phyloP scores from a whole-genome alignment of 2,113 vertebrate species.

The Genyomyrus donnyi region DNA sequence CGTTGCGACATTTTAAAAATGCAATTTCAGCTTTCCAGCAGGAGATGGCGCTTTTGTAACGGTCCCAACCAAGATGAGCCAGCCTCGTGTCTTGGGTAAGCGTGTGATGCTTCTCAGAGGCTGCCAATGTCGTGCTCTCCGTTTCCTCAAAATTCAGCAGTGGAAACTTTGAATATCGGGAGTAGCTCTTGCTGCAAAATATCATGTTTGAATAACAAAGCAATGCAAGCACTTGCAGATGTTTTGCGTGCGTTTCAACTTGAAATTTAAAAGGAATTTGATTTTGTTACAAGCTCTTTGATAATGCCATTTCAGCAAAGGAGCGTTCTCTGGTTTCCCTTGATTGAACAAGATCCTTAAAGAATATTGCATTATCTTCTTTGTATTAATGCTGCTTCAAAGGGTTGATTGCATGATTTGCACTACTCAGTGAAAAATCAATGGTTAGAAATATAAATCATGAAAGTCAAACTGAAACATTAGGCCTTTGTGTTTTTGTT shows the following conservation, averaged over 20 bases:
- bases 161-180: background rate
- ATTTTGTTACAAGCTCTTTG: background rate
- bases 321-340: background rate
- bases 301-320: background rate
- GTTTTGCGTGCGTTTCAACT: background rate
- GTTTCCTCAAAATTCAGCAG: background rate
- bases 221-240: background rate
- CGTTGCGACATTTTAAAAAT: background rate
- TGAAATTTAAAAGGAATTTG: background rate
- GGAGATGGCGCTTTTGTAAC: slow-evolving; percentile 7
- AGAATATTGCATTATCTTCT: background rate
- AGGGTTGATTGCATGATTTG: background rate
- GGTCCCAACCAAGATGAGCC: background rate
- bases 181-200: background rate
- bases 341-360: background rate
- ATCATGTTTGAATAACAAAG: background rate
- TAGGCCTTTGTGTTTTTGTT: background rate
- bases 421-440: background rate
- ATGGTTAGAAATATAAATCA: background rate
- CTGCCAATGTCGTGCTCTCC: background rate
- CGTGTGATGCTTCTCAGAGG: background rate
- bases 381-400: background rate
- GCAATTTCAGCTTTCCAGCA: background rate
- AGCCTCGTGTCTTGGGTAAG: background rate
- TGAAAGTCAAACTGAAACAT: background rate